Conservation (phyloP, 2,113 vertebrate genomes). For the Thalassarche chlororhynchos region DNA sequence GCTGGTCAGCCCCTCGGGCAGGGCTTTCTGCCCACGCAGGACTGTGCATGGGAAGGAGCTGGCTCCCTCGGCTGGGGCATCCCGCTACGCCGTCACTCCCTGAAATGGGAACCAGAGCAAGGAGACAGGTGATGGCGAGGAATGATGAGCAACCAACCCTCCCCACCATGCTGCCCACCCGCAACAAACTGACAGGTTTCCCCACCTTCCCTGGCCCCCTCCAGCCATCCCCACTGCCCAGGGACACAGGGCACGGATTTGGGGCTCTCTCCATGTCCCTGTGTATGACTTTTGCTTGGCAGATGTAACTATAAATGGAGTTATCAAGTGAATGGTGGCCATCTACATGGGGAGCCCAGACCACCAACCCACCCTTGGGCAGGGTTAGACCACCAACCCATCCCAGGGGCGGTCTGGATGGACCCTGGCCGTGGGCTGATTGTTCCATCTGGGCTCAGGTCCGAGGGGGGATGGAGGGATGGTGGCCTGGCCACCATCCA, state of each 20-base stretch:
- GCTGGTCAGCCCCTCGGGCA: background rate
- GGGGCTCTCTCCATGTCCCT: background rate
- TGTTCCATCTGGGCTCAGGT: background rate
- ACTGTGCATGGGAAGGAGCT: fast-evolving
- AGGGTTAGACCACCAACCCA: background rate
- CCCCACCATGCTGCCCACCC: background rate
- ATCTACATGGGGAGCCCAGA: background rate
- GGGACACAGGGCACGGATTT: background rate
- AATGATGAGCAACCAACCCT: background rate
- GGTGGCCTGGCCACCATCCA: background rate
- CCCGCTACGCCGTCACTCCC: fast-evolving
- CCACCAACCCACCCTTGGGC: background rate
- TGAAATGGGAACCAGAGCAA: background rate
- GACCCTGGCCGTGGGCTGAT: fast-evolving
- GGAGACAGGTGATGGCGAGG: background rate
- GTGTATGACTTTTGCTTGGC: background rate
- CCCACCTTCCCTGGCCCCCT: too few species aligned
- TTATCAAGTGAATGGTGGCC: background rate
- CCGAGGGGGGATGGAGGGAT: background rate
- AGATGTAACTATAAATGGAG: background rate
- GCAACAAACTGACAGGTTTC: background rate
- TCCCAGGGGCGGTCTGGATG: too few species aligned
- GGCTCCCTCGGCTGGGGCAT: fast-evolving
- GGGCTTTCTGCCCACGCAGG: background rate
- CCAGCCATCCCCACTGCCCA: background rate